phyloP scores from a whole-genome alignment of 2,797 vertebrate species.

The Loris lydekkerianus region DNA sequence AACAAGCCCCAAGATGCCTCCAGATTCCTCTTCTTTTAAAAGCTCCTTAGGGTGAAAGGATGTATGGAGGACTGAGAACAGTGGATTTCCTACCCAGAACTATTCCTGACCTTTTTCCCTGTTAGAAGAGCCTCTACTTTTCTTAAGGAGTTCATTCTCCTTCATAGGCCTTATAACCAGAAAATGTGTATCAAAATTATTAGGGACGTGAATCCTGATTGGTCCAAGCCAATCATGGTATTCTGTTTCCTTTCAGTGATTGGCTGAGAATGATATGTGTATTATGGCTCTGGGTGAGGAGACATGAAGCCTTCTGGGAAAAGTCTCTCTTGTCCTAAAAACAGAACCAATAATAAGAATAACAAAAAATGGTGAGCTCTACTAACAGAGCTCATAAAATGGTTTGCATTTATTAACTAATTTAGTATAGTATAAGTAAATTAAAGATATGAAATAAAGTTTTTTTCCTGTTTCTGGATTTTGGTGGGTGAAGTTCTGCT shows the following conservation, averaged over 20 bases:
- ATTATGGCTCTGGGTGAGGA: too few species aligned
- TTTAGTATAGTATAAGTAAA: not conserved
- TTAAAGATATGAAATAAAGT: not conserved
- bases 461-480: not conserved
- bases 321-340: constrained; percentile 10
- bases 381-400: not conserved
- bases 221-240: not conserved
- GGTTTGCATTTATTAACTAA: not conserved
- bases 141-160: not conserved
- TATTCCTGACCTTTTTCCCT: not conserved
- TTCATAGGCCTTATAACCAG: not conserved
- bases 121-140: not conserved
- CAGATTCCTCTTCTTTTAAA: not conserved
- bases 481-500: not conserved
- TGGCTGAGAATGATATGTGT: too few species aligned
- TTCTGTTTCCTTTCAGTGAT: not conserved
- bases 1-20: not conserved
- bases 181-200: not conserved
- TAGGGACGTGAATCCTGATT: not conserved
- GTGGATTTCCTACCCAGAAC: not conserved
- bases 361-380: not conserved
- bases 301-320: not conserved
- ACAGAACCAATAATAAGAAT: not conserved
- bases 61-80: not conserved
- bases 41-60: not conserved